Percentiles rank a stretch among this genome's conserved stretches.
Conservation (phyloP, 2,113 vertebrate species). For the Anguilla japonica region DNA sequence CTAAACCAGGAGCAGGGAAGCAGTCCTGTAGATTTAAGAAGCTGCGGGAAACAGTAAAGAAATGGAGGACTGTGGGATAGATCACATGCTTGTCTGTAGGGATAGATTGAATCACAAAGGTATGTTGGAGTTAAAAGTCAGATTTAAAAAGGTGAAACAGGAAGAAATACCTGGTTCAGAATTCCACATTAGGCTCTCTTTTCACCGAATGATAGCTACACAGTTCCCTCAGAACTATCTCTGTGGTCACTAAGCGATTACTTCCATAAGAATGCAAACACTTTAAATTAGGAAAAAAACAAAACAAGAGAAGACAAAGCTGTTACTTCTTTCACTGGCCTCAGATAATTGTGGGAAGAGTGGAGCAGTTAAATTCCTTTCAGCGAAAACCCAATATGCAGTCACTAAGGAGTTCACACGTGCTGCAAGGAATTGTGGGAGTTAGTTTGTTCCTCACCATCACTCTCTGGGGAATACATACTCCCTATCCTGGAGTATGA, state of each 20-base stretch:
- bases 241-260: not conserved
- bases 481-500: not conserved
- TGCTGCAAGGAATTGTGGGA: not conserved
- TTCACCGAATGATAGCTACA: not conserved
- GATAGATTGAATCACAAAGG: not conserved
- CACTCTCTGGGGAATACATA: not conserved
- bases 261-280: not conserved
- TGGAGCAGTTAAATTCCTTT: not conserved
- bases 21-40: no score
- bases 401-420: not conserved
- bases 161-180: not conserved
- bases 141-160: not conserved
- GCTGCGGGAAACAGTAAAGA: no score
- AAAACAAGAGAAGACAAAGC: not conserved
- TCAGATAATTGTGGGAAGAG: not conserved
- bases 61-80: no score
- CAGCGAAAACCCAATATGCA: not conserved
- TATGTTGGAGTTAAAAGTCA: not conserved
- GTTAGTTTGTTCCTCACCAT: not conserved
- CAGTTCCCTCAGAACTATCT: not conserved
- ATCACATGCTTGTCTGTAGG: not conserved
- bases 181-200: not conserved
- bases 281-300: not conserved
- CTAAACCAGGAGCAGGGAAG: no score
- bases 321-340: not conserved